Conservation (phyloP, 2,888 invertebrate species). For the Dasypogon diadema region DNA sequence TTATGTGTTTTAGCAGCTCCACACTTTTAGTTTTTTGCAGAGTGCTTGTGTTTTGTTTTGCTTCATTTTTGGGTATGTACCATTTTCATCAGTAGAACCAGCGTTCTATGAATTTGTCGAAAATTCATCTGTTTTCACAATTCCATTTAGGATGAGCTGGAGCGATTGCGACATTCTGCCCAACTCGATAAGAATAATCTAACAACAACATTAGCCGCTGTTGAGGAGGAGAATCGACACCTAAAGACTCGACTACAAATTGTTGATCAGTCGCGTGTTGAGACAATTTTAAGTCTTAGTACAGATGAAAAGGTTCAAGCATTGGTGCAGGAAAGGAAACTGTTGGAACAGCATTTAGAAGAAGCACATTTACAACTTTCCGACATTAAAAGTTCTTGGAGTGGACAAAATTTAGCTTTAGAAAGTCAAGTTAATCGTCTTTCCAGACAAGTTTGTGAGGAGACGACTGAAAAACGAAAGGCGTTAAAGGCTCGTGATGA, state of each 20-base stretch:
- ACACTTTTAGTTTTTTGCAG: constrained; percentile 47
- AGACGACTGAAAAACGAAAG: constrained; percentile 82
- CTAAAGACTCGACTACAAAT: constrained; percentile 70
- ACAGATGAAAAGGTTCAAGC: constrained; percentile 72
- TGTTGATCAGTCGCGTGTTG: constrained; percentile 65
- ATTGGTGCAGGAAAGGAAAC: constrained; percentile 73
- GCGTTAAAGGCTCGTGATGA: constrained; percentile 78
- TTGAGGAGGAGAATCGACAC: constrained; percentile 81
- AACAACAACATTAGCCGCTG: constrained; percentile 77
- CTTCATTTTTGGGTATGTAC: constrained; percentile 42
- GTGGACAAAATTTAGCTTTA: constrained; percentile 86
- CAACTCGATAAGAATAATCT: constrained; percentile 79
- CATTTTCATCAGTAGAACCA: not conserved
- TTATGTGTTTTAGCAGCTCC: constrained; percentile 40
- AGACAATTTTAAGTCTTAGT: constrained; percentile 61
- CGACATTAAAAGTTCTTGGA: constrained; percentile 93
- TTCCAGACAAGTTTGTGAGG: constrained; percentile 86
- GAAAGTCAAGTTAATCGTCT: constrained; percentile 91
- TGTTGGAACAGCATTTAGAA: constrained; percentile 82
- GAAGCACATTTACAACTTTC: constrained; percentile 88
- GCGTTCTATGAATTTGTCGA: too few species aligned
- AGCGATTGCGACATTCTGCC: constrained; percentile 79
- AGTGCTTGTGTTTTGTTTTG: constrained; percentile 52
- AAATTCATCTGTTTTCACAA: too few species aligned
- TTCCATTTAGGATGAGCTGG: constrained; percentile 79